A percentile compares a stretch with the other conserved stretches of the same genome.
Conservation (phyloP, 2,888 invertebrate genomes). For the Cheilosia pagana region DNA sequence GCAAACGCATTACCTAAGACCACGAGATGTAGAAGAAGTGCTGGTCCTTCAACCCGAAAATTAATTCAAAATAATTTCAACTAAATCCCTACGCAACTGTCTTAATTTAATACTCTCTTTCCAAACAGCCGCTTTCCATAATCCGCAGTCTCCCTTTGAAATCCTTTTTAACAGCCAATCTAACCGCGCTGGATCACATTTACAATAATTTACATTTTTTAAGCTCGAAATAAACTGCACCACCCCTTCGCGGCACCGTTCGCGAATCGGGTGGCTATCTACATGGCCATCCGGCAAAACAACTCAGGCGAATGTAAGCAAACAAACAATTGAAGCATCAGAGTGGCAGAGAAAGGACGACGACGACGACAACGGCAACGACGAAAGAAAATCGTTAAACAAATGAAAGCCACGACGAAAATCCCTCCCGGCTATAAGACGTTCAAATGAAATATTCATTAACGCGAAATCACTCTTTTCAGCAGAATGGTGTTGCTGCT, state of each 20-base stretch:
- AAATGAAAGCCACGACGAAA: constrained; percentile 74
- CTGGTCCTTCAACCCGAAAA: constrained; percentile 76
- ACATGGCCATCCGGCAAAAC: constrained; percentile 71
- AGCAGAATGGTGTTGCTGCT: constrained; percentile 55
- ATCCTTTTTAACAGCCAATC: constrained; percentile 77
- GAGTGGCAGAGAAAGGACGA: constrained; percentile 47
- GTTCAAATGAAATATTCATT: constrained; percentile 80
- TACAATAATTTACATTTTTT: constrained; percentile 81
- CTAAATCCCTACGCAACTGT: constrained; percentile 76
- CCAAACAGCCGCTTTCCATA: constrained; percentile 56
- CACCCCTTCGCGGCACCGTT: constrained; percentile 62
- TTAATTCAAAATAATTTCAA: constrained; percentile 78
- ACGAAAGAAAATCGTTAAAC: constrained; percentile 74
- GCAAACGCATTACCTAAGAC: constrained; percentile 52
- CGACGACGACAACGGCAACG: constrained; percentile 19
- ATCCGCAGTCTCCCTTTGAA: constrained; percentile 69
- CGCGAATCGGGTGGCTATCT: constrained; percentile 60
- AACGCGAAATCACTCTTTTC: constrained; percentile 76
- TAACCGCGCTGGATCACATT: constrained; percentile 78
- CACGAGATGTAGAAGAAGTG: constrained; percentile 27
- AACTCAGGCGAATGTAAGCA: constrained; percentile 71
- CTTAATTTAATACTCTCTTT: constrained; percentile 77
- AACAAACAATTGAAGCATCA: constrained; percentile 72
- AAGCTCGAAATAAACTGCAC: constrained; percentile 71
- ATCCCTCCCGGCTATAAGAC: constrained; percentile 73